Conservation (phyloP, 1,140 invertebrate species). For the Frieseomelitta varia region DNA sequence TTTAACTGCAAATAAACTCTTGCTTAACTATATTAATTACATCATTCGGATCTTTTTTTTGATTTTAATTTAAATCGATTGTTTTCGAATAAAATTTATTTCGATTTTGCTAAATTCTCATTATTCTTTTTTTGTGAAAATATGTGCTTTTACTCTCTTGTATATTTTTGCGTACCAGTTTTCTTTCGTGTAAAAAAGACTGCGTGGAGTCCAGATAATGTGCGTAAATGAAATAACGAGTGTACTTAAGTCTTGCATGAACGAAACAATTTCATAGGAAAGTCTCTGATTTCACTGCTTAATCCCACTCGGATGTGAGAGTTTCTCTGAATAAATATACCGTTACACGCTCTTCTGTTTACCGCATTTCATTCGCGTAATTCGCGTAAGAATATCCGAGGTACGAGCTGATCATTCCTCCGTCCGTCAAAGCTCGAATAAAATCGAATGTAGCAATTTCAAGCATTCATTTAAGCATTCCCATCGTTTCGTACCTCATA, state of each 20-base stretch:
- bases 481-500: neutral
- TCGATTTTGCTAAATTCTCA: too few relatives aligned
- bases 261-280: neutral
- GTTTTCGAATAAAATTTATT: too few relatives aligned
- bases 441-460: neutral
- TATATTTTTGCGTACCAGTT: too few relatives aligned
- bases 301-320: neutral
- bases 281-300: neutral
- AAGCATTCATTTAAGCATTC: constrained; percentile 5
- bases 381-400: neutral
- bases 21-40: too few relatives aligned
- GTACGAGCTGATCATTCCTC: neutral
- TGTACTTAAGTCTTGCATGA: neutral
- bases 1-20: too few relatives aligned
- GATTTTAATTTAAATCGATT: too few relatives aligned
- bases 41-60: too few relatives aligned
- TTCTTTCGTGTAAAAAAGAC: too few relatives aligned
- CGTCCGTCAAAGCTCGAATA: neutral
- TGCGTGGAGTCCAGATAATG: too few relatives aligned
- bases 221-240: too few relatives aligned
- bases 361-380: neutral
- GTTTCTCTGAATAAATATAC: neutral
- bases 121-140: too few relatives aligned
- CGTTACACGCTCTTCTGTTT: neutral
- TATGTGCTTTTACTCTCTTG: too few relatives aligned